phyloP scores from a whole-genome alignment of 2,888 invertebrate species.

The Eremobia ochroleuca region DNA sequence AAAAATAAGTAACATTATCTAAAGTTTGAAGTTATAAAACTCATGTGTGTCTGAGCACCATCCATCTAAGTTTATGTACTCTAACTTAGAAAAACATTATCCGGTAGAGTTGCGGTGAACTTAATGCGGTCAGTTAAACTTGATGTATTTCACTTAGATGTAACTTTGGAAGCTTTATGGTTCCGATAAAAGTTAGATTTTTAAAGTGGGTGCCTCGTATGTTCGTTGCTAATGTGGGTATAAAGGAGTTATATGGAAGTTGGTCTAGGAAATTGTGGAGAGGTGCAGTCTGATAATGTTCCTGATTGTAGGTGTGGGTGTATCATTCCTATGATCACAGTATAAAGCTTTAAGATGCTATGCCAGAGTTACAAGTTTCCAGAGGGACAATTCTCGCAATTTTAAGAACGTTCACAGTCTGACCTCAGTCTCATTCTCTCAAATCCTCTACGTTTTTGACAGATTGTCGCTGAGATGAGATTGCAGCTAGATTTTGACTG shows the following conservation, averaged over 20 bases:
- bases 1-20: constrained; percentile 55
- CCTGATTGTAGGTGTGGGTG: not conserved
- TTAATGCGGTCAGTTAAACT: constrained; percentile 80
- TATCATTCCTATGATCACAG: not conserved
- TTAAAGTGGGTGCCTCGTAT: constrained; percentile 54
- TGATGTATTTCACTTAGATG: constrained; percentile 81
- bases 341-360: not conserved
- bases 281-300: not conserved
- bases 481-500: too few species aligned
- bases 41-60: constrained; percentile 78
- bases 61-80: constrained; percentile 84
- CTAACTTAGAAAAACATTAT: constrained; percentile 78
- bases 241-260: constrained; percentile 23
- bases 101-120: constrained; percentile 74
- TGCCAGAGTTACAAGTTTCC: not conserved
- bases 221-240: constrained; percentile 47
- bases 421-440: too few species aligned
- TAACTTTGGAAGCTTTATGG: constrained; percentile 76
- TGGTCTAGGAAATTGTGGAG: constrained; percentile 1
- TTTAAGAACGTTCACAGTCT: too few species aligned
- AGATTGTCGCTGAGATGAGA: too few species aligned
- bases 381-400: not conserved
- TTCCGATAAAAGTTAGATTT: constrained; percentile 67
- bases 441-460: too few species aligned
- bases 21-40: constrained; percentile 70